Conservation (phyloP, 2,113 vertebrate species). For the Chrysemys picta region DNA sequence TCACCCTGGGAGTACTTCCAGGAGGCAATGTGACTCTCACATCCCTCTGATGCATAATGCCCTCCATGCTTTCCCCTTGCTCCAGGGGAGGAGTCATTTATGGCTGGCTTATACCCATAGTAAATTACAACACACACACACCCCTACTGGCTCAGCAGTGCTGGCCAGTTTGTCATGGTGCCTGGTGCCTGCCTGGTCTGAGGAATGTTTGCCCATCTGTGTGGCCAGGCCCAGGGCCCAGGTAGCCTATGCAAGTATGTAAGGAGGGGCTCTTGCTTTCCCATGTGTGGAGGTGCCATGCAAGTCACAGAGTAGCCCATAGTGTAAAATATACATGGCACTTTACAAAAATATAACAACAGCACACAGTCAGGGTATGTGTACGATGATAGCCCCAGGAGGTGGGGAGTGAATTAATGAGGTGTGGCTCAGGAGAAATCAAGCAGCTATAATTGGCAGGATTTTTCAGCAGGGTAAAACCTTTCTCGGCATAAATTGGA, state of each 20-base stretch:
- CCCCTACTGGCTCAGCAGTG: no score
- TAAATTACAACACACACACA: neutral
- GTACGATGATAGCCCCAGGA: neutral
- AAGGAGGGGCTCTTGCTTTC: neutral
- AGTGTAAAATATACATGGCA: neutral
- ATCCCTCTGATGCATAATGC: fast-evolving
- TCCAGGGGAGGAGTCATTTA: neutral
- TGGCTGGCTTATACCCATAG: neutral
- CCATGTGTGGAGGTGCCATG: neutral
- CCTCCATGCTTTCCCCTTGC: neutral
- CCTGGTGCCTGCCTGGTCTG: neutral
- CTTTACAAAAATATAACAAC: neutral
- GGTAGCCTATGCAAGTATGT: neutral
- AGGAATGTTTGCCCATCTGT: neutral
- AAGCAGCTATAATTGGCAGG: neutral
- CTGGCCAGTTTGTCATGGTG: neutral
- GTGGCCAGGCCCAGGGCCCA: neutral
- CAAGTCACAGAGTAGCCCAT: neutral
- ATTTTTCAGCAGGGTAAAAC: neutral
- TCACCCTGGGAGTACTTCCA: fast-evolving
- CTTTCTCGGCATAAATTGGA: neutral
- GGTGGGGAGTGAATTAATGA: neutral
- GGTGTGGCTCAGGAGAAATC: neutral
- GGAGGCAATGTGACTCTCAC: neutral
- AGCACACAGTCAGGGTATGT: neutral